Evolutionary conservation across 2,113 vertebrate genomes (phyloP), one percentile per base, ranked within the genome.

Genomic region (Atrichornis clamosus): DNA sequence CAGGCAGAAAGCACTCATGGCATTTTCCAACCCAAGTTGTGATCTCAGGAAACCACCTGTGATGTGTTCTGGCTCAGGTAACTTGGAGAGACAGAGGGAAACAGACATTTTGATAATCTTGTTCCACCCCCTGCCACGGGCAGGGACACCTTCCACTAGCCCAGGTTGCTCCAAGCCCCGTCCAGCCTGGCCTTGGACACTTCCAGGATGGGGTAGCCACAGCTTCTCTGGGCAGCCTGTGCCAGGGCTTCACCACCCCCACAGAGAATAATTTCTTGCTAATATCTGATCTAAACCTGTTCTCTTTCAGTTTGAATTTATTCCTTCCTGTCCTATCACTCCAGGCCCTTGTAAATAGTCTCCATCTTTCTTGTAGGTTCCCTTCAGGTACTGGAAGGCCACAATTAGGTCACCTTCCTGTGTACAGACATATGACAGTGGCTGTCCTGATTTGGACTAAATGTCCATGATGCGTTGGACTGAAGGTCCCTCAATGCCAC

Each of bases 121-220:
- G 2, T 47, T 69, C 39, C 7, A 9, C 0, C 13, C 30, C 12
- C 37, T 65, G 27, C 23, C 28, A 8, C 16, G 32, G 13, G 2
- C 12, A 35, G 27, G 22, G 8, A 56, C 8, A 33, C 0, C 4
- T 63, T 1, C 49, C 49, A 37, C 1, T 8, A 0, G 3, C 4
- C 35, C 87, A 84, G 32, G 1, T 0, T 49, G 32, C 56, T 44
- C 49, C 32, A 70, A 50, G 7, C 12, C 5, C 12, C 0, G 0
- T 42, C 42, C 56, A 62, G 0, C 10, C 55, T 49, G 35, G 15
- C 4, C 35, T 44, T 56, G 35, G 3, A 6, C 35, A 37, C 4
- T 90, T 2, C 13, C 87, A 63, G 63, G 41, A 63, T 63, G 27
- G 10, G 8, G 2, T 18, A 56, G 12, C 22, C 56, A 20, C 15